These are phyloP conservation scores for Fulmarus glacialis DNA, from an alignment of 2,113 vertebrate species.

Conservation along the genomic window DNA sequence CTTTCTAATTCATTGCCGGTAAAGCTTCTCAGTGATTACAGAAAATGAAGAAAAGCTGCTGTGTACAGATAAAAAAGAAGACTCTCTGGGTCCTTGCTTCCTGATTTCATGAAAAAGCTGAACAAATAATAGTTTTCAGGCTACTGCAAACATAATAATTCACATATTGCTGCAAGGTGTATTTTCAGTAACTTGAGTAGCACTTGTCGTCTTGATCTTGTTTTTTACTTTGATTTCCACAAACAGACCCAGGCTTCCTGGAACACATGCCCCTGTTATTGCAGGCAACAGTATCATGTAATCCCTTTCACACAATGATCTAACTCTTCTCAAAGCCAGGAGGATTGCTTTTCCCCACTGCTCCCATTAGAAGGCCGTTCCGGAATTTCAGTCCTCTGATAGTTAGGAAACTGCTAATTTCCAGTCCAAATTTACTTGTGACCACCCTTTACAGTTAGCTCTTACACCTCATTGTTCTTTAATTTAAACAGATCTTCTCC, in stretches of 20 bases:
- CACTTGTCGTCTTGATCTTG: not conserved
- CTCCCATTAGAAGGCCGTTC: not conserved
- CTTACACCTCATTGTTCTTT: no score
- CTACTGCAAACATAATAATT: not conserved
- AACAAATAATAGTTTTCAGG: slow-evolving; percentile 12
- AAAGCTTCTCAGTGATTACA: not conserved
- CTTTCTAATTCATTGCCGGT: not conserved
- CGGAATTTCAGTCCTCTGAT: no score
- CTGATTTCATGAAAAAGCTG: not conserved
- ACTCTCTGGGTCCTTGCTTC: not conserved
- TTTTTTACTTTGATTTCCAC: slow-evolving; percentile 5
- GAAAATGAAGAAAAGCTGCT: not conserved
- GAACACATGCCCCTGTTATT: not conserved
- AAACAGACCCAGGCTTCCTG: not conserved
- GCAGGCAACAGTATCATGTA: not conserved
- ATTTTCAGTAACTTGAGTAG: not conserved
- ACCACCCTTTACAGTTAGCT: no score
- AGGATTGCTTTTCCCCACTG: not conserved
- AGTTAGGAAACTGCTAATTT: no score
- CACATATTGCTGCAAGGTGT: not conserved
- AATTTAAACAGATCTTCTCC: no score
- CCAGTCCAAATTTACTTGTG: no score
- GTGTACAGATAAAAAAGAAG: not conserved
- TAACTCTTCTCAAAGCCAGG: not conserved
- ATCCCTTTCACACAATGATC: not conserved